These are phyloP conservation scores for Tiliqua scincoides DNA, from an alignment of 2,113 vertebrate species.

Conservation along the genomic window DNA sequence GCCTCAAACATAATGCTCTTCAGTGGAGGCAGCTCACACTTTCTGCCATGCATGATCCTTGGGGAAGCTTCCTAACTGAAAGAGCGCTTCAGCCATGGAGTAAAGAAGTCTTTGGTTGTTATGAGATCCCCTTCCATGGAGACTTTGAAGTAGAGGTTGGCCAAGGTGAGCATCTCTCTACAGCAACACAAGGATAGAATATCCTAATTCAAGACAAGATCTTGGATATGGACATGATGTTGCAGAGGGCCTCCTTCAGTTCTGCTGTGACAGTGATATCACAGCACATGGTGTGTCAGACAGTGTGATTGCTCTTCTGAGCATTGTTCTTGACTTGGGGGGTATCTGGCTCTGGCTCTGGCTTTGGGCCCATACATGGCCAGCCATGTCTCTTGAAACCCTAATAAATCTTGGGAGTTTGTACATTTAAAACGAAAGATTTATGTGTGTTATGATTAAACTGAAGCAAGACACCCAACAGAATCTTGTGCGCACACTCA, in stretches of 20 bases:
- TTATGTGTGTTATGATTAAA: neutral
- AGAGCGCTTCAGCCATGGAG: neutral
- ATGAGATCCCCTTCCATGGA: neutral
- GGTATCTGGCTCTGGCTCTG: neutral
- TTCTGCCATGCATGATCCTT: neutral
- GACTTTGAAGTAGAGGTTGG: neutral
- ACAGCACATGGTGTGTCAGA: neutral
- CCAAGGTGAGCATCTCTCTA: neutral
- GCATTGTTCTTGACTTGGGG: neutral
- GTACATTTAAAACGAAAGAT: neutral
- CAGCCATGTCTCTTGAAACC: neutral
- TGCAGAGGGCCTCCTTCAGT: no score
- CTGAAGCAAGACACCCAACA: neutral
- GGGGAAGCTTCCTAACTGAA: neutral
- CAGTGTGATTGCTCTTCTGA: neutral
- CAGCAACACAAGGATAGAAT: neutral
- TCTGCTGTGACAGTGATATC: neutral
- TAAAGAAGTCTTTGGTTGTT: neutral
- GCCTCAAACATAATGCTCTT: neutral
- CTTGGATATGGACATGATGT: neutral
- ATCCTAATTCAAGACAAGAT: no score
- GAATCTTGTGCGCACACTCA: neutral
- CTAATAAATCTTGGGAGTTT: neutral
- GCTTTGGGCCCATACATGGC: neutral
- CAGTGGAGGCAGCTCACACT: neutral